A percentile compares a stretch with the other conserved stretches of the same genome.
Evolutionary conservation across 2,797 vertebrate genomes (phyloP).

Genomic region (Myotis daubentonii): DNA sequence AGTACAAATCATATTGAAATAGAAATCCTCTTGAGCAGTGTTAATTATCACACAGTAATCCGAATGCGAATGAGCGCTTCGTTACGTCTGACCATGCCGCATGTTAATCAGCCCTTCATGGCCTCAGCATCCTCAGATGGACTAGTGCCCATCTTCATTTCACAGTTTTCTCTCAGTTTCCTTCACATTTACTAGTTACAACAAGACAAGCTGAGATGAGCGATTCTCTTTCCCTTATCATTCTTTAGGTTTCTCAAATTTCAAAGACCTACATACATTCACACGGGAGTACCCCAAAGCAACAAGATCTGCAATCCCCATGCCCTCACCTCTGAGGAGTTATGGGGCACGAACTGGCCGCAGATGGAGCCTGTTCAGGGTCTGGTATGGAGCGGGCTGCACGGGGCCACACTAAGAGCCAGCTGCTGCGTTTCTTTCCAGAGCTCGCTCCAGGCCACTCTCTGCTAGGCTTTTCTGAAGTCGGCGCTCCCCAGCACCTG

Average conservation of each 20-base stretch:
- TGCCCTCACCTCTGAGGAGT: constrained; percentile 21
- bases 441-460: constrained; percentile 49
- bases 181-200: constrained; percentile 42
- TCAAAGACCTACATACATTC: neutral
- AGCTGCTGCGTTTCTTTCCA: constrained; percentile 6
- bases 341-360: constrained; percentile 20
- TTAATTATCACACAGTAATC: constrained; percentile 86
- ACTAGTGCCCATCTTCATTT: constrained; percentile 65
- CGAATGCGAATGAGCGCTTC: constrained; percentile 77
- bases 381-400: constrained; percentile 62
- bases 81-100: constrained; percentile 60
- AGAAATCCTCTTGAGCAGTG: constrained; percentile 83
- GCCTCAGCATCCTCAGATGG: constrained; percentile 19
- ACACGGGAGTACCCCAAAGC: neutral
- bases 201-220: constrained; percentile 51
- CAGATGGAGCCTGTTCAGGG: constrained; percentile 57
- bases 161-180: constrained; percentile 47
- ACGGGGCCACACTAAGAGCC: constrained; percentile 63
- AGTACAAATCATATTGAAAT: constrained; percentile 82
- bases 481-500: constrained; percentile 66
- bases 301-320: constrained; percentile 29
- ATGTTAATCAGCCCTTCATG: constrained; percentile 62
- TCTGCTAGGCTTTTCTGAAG: constrained; percentile 64
- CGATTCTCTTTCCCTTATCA: neutral
- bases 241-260: constrained; percentile 33